Evolutionary conservation across 2,797 vertebrate genomes (phyloP).

Genomic region (Petrocephalus sullivani): DNA sequence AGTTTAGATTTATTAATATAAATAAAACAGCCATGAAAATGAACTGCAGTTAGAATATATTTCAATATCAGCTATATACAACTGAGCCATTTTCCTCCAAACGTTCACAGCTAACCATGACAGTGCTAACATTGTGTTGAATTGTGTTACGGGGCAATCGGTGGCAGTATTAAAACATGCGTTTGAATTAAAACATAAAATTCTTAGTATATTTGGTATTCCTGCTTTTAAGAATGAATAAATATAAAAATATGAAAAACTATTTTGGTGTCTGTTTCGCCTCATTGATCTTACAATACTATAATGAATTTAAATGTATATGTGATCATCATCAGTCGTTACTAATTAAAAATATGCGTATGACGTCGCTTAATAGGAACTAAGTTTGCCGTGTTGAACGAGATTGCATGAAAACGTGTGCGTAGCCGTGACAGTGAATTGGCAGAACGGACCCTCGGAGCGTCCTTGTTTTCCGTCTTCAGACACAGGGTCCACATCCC

Average conservation of each 20-base stretch:
- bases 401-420: not conserved
- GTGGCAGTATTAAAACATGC: not conserved
- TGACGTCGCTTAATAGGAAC: not conserved
- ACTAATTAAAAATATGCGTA: not conserved
- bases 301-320: not conserved
- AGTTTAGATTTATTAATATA: not conserved
- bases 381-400: not conserved
- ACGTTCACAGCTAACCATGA: not conserved
- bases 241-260: not conserved
- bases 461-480: not conserved
- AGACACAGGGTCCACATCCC: not conserved
- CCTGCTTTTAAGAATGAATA: constrained; percentile 1
- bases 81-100: not conserved
- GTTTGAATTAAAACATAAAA: not conserved
- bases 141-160: not conserved
- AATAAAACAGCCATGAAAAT: not conserved
- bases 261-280: not conserved
- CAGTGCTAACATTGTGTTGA: not conserved
- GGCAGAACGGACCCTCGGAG: not conserved
- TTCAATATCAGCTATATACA: not conserved
- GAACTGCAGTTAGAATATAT: not conserved
- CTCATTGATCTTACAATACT: not conserved
- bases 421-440: not conserved
- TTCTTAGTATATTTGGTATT: not conserved
- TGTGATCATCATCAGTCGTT: not conserved